Evolutionary conservation across 2,113 vertebrate genomes (phyloP), one percentile per base, ranked within the genome.

Genomic region (Illadopsis cleaveri): DNA sequence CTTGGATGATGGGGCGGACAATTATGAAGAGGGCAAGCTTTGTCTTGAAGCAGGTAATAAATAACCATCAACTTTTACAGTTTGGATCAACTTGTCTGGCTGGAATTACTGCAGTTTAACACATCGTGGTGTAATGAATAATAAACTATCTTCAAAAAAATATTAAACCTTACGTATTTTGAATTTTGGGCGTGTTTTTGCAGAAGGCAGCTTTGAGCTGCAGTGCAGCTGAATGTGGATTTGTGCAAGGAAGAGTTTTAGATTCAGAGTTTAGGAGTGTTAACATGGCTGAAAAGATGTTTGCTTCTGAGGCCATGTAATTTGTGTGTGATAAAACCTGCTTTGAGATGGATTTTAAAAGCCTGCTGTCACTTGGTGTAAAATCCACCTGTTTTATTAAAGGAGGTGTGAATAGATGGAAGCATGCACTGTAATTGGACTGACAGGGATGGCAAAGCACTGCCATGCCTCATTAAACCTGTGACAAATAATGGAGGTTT

Each of bases 41-140:
- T 94, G 96, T 96, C 95, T 96, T 96, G 94, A 96, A 89, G 81
- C 69, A 92, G 77, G 89, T 95, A 89, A 94, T 96, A 87, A 92
- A 93, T 93, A 95, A 85, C 82, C 82, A 66, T 94, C 86, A 91
- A 7, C 92, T 94, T 48, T 48, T 92, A 62, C 40, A 35, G 45
- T 96, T 93, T 48, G 80, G 96, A 97, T 84, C 64, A 84, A 94
- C 95, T 95, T 61, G 86, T 77, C 86, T 93, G 87, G 95, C 94
- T 97, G 96, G 97, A 97, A 96, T 93, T 84, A 81, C 92, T 89
- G 87, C 93, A 88, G 14, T 71, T 95, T 73, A 95, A 85, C 40
- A 56, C 73, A 87, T 86, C 66, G 53, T 79, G 88, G 82, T 93
- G 54, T 87, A 68, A 87, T 86, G 61, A 93, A 77, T 75, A 93